phyloP scores from a whole-genome alignment of 2,797 vertebrate genomes.

The Rachycentron canadum region DNA sequence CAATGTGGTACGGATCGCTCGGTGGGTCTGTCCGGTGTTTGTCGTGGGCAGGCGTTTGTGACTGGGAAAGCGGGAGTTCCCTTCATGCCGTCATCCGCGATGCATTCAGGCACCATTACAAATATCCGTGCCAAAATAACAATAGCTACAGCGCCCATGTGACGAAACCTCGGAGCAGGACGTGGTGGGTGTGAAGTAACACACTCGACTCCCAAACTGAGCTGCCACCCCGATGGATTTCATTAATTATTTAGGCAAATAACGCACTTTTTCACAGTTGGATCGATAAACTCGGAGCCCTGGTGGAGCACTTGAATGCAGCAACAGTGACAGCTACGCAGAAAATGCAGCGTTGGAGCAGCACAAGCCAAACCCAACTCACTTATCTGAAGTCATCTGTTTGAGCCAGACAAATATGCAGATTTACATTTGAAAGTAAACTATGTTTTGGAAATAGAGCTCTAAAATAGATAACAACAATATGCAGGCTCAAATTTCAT shows the following conservation, averaged over 20 bases:
- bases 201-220: background rate
- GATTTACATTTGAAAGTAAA: background rate
- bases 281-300: rapidly evolving
- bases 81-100: constrained; percentile 47
- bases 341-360: constrained; percentile 48
- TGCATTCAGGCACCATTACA: background rate
- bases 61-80: constrained; percentile 62
- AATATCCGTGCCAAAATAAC: background rate
- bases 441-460: background rate
- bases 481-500: background rate
- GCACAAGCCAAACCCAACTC: background rate
- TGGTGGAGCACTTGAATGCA: constrained; percentile 42
- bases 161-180: background rate
- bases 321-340: constrained; percentile 40
- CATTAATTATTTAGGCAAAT: background rate
- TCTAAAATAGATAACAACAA: background rate
- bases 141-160: rapidly evolving
- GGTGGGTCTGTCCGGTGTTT: constrained; percentile 36
- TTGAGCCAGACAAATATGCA: background rate
- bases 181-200: background rate
- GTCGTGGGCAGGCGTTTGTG: constrained; percentile 56
- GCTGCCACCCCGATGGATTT: background rate
- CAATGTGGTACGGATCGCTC: constrained; percentile 25
- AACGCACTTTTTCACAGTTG: rapidly evolving
- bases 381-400: constrained; percentile 49